Conservation (phyloP, 2,797 vertebrate genomes). For the Coluber constrictor region DNA sequence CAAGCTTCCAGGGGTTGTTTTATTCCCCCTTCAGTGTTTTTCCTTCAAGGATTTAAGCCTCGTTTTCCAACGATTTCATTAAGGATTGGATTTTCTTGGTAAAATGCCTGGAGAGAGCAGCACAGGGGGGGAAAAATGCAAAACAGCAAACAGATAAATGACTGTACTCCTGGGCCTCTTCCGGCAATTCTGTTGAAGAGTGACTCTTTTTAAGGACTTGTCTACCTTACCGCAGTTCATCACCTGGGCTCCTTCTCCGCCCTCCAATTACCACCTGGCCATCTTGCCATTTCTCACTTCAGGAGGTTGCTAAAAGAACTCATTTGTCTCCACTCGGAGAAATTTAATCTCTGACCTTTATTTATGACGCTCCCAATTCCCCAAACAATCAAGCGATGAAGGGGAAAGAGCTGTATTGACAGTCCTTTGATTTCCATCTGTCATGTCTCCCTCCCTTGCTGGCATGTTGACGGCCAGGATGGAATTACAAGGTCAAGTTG, state of each 20-base stretch:
- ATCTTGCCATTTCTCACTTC: neutral
- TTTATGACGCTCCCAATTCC: slow-evolving; percentile 70
- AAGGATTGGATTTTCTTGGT: neutral
- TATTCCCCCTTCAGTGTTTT: neutral
- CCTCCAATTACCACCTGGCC: neutral
- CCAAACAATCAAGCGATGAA: slow-evolving; percentile 60
- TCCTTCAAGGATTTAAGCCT: neutral
- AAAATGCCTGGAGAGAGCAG: neutral
- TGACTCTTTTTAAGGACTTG: neutral
- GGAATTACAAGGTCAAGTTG: slow-evolving; percentile 60
- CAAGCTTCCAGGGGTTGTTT: neutral
- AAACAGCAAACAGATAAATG: neutral
- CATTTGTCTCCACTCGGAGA: slow-evolving; percentile 47
- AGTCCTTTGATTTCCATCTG: slow-evolving; percentile 37
- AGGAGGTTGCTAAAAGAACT: slow-evolving; percentile 32
- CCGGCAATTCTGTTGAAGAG: neutral
- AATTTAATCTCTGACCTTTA: slow-evolving; percentile 72
- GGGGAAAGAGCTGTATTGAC: slow-evolving; percentile 58
- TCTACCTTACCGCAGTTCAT: neutral
- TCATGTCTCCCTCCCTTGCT: slow-evolving; percentile 36
- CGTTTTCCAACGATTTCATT: neutral
- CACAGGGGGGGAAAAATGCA: neutral
- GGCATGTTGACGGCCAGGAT: slow-evolving; percentile 37
- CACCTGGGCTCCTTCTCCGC: neutral
- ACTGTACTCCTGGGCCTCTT: neutral